A percentile compares a stretch with the other conserved stretches of the same genome.
phyloP scores from a whole-genome alignment of 2,797 vertebrate species.

The Helicolenus hilgendorfi region DNA sequence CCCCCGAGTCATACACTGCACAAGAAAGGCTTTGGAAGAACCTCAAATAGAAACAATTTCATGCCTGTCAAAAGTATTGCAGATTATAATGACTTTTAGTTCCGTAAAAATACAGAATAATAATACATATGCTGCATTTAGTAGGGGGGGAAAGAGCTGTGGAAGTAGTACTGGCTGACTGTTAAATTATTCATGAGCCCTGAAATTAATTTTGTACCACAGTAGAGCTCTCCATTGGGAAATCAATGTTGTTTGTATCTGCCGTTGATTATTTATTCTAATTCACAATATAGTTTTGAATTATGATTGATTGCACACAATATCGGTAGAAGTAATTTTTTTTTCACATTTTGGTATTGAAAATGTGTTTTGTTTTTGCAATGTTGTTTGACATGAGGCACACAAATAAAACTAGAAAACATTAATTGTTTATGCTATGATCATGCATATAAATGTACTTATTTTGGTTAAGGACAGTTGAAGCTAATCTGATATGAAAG shows the following conservation, averaged over 20 bases:
- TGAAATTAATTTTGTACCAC: constrained; percentile 85
- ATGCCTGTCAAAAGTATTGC: constrained; percentile 80
- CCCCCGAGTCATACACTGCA: constrained; percentile 63
- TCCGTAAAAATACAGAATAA: constrained; percentile 70
- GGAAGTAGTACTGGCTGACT: constrained; percentile 78
- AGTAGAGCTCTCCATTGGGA: constrained; percentile 80
- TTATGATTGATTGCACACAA: constrained; percentile 66
- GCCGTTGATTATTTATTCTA: constrained; percentile 78
- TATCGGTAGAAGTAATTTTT: neutral
- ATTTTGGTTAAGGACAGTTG: neutral
- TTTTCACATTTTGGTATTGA: neutral
- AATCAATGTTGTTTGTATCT: constrained; percentile 85
- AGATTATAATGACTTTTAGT: constrained; percentile 75
- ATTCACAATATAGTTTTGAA: constrained; percentile 68
- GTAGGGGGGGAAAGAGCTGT: constrained; percentile 29
- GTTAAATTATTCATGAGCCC: constrained; percentile 85
- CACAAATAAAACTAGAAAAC: neutral
- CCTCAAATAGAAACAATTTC: constrained; percentile 78
- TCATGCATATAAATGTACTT: neutral
- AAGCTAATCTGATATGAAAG: neutral
- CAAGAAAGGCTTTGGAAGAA: constrained; percentile 65
- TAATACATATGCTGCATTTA: constrained; percentile 70
- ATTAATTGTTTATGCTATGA: neutral
- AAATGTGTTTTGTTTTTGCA: neutral
- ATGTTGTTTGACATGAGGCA: neutral